Evolutionary conservation across 2,797 vertebrate species (phyloP).

Genomic region (Lutjanus argentimaculatus): DNA sequence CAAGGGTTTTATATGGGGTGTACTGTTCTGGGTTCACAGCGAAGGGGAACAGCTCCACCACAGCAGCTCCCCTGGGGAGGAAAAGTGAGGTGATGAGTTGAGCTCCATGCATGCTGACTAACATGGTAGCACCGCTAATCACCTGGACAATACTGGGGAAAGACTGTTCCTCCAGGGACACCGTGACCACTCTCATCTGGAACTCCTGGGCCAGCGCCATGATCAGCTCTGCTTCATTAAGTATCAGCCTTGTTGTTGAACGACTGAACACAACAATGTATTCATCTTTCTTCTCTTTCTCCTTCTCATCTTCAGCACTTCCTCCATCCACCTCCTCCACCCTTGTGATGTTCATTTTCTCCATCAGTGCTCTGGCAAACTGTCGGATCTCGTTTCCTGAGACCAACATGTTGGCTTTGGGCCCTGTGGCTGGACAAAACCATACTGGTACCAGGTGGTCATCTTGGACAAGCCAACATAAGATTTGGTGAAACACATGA

Average conservation of each 20-base stretch:
- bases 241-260: conserved; percentile 92
- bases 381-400: conserved; percentile 96
- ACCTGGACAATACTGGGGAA: conserved; percentile 90
- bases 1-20: conserved; percentile 95
- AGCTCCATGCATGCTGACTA: conserved; percentile 98
- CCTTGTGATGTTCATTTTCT: conserved; percentile 90
- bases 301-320: conserved; percentile 63
- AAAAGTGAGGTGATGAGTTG: conserved; percentile 95
- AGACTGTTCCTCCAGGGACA: conserved; percentile 94
- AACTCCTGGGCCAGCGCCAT: conserved; percentile 95
- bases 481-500: conserved; percentile 96
- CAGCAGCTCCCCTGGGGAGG: conserved; percentile 92
- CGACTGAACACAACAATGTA: conserved; percentile 96
- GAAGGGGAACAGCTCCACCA: conserved; percentile 96
- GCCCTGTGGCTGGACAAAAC: conserved; percentile 97
- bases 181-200: conserved; percentile 94
- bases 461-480: conserved; percentile 96
- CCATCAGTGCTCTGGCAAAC: conserved; percentile 90
- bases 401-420: conserved; percentile 97
- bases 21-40: conserved; percentile 97
- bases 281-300: conserved; percentile 83
- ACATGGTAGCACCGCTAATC: conserved; percentile 92
- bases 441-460: conserved; percentile 99
- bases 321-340: conserved; percentile 53
- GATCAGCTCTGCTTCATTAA: conserved; percentile 96